Percentiles rank a stretch among this genome's conserved stretches.
phyloP scores from a whole-genome alignment of 1,140 invertebrate genomes.

The Aricia agestis region DNA sequence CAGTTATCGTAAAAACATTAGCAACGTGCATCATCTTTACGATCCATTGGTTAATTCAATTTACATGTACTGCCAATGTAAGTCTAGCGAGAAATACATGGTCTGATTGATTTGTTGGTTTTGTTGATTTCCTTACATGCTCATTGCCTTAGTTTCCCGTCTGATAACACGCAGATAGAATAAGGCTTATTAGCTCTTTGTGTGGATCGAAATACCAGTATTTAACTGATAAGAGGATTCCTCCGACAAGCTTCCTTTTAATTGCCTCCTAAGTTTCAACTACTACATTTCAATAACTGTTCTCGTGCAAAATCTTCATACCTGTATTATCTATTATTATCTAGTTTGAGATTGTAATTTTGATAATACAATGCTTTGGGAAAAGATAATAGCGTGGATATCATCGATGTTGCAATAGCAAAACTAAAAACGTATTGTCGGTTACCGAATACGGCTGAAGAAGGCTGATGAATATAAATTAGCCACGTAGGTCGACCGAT shows the following conservation, averaged over 20 bases:
- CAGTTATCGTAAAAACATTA: not conserved
- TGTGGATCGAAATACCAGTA: too few species aligned
- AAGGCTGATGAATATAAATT: conserved; percentile 45
- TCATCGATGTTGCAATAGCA: conserved; percentile 13
- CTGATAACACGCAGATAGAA: not conserved
- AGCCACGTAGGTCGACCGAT: conserved; percentile 35
- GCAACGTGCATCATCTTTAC: not conserved
- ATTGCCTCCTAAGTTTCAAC: not conserved
- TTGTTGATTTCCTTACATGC: not conserved
- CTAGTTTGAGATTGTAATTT: not conserved
- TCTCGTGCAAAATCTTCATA: not conserved
- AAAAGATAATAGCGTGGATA: not conserved
- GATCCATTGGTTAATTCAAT: conserved; percentile 1
- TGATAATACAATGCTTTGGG: not conserved
- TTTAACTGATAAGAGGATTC: too few species aligned
- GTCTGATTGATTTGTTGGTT: not conserved
- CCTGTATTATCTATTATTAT: not conserved
- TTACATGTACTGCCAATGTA: not conserved
- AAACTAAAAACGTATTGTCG: conserved; percentile 27
- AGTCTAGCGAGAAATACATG: conserved; percentile 1
- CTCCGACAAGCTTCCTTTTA: too few species aligned
- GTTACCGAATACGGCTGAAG: conserved; percentile 36
- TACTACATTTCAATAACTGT: not conserved
- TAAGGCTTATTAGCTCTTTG: too few species aligned
- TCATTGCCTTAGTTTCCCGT: not conserved